Conservation (phyloP, 2,113 vertebrate genomes). For the Cinclus mexicanus region DNA sequence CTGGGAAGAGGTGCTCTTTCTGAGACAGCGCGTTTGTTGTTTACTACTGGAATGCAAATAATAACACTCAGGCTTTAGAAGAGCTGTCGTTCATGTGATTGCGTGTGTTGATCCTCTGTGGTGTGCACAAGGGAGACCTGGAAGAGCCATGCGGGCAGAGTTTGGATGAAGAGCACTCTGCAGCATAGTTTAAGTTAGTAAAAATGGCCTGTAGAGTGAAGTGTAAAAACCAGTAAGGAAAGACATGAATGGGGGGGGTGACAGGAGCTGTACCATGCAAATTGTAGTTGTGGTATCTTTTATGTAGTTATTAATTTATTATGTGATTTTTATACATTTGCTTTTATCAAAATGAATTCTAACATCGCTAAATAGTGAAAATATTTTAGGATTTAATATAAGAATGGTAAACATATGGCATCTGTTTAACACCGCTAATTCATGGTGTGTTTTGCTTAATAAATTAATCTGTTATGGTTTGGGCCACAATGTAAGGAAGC, state of each 20-base stretch:
- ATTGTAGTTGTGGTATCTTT: background rate
- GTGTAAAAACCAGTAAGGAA: background rate
- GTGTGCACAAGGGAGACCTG: background rate
- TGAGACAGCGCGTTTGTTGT: background rate
- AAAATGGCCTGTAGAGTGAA: background rate
- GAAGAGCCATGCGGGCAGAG: background rate
- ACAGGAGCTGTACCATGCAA: background rate
- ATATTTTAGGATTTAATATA: background rate
- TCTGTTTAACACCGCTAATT: background rate
- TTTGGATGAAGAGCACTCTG: background rate
- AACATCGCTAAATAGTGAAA: accelerated
- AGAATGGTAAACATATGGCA: background rate
- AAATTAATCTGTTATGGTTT: background rate
- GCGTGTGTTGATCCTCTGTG: accelerated
- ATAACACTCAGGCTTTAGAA: background rate
- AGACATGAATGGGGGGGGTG: background rate
- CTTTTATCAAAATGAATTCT: background rate
- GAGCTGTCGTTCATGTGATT: accelerated
- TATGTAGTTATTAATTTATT: background rate
- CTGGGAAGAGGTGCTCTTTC: background rate
- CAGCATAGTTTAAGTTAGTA: background rate
- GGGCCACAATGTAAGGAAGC: background rate
- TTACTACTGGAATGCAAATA: background rate
- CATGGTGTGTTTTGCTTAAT: background rate
- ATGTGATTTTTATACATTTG: background rate